phyloP scores from a whole-genome alignment of 2,113 vertebrate genomes.

The Picathartes gymnocephalus region DNA sequence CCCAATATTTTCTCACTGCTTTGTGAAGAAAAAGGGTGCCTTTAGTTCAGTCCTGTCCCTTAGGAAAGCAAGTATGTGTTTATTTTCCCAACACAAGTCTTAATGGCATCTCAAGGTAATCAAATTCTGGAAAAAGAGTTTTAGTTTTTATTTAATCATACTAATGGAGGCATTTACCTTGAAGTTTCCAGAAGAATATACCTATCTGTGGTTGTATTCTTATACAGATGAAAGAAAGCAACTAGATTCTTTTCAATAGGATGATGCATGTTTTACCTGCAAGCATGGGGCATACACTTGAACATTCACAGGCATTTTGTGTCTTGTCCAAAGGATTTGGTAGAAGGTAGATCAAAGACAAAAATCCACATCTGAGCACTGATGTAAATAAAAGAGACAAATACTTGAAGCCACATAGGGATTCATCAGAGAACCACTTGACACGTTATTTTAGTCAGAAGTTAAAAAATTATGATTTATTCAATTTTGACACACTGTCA shows the following conservation, averaged over 20 bases:
- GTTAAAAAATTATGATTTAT: background rate
- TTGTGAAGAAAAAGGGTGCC: background rate
- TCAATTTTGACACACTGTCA: background rate
- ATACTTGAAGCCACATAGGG: background rate
- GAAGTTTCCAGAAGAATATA: background rate
- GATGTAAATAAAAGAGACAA: background rate
- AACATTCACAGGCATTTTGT: background rate
- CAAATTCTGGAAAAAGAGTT: background rate
- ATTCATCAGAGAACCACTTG: background rate
- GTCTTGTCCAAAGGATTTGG: background rate
- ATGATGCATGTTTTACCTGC: background rate
- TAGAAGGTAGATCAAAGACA: background rate
- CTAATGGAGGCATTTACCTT: background rate
- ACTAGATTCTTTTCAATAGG: background rate
- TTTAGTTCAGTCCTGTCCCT: background rate
- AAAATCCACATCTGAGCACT: background rate
- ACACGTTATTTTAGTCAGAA: background rate
- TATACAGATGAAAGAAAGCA: background rate
- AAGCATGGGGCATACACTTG: background rate
- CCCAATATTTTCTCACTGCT: background rate
- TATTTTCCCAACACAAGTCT: background rate
- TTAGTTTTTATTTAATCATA: background rate
- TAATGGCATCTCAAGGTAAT: background rate
- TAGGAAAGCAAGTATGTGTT: background rate
- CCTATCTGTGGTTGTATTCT: background rate